Evolutionary conservation across 2,797 vertebrate species (phyloP), one percentile per base, ranked within the genome.

Genomic region (Pseudomugil gertrudae): DNA sequence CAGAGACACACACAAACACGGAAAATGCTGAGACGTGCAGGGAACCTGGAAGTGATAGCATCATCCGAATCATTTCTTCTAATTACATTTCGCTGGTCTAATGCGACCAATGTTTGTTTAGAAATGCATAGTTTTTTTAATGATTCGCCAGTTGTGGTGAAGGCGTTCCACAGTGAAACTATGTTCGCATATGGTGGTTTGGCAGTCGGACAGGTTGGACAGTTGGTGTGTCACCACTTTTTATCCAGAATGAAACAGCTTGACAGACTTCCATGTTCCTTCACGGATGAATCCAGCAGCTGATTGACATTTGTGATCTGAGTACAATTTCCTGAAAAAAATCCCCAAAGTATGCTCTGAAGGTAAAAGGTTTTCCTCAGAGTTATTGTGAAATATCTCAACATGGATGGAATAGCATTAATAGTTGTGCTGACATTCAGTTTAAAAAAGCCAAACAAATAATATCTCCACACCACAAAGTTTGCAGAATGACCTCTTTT

Each of bases 21-120:
- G 29, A 2, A 54, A 17, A 61, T 30, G 11, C 30, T 15, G 19
- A 51, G 29, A 58, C 58, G 23, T 36, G 56, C 38, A 58, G 21
- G 3, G 0, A 58, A 48, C 5, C 30, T 30, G 24, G 35, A 53
- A 51, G 38, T 36, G 19, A 64, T 58, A 47, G 9, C 8, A 1
- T 29, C 17, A 4, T 32, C 5, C 19, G 26, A 8, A 6, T 26
- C 15, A 2, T 47, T 36, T 27, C 8, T 55, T 8, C 43, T 15
- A n/a, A 33, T 55, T 38, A 5, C 8, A 50, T 33, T 33, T 10
- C 21, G 26, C 30, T 51, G 21, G 8, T 54, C 2, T 65, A 8
- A 48, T 30, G 30, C 29, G 32, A 21, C 50, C 48, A 11, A 21
- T 35, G 50, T 38, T 60, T 19, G 48, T 54, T 59, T 47, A 50